Evolutionary conservation across 2,888 invertebrate genomes (phyloP), one percentile per base, ranked within the genome.

Genomic region (Ormyrus pomaceus): DNA sequence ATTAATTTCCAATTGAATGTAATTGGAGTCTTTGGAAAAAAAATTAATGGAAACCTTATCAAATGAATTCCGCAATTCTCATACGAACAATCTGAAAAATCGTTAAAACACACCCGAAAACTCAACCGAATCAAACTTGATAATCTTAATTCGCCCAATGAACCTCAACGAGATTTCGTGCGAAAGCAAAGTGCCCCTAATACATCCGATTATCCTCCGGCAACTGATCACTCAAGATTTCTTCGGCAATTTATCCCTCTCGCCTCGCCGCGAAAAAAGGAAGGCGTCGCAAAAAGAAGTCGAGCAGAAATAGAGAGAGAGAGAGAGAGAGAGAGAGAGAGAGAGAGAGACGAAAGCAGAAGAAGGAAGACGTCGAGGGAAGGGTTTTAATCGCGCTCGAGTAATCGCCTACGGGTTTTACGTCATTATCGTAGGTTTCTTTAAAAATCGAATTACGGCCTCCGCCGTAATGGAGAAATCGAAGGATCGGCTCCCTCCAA

Each of bases 371-470:
- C 46, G 56, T 50, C 46, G 13, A 46, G 59, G 5, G 10, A 55
- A 19, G 55, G 34, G 50, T 69, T 76, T 76, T 76, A 76, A 76
- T 76, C 66, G 58, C 66, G 68, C 61, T 51, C 9, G 45, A 69
- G 65, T 71, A 79, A 74, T 79, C 79, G 70, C 58, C 66, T 50
- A 62, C 64, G 66, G 61, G 59, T 76, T 80, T 72, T 66, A 80
- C 65, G 71, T 76, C 76, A 80, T 80, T 80, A 80, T 61, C 72
- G 70, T 65, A 74, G 79, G 80, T 82, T 83, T 69, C 68, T 75
- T 77, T 84, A 84, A 84, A 85, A 77, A 81, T 81, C 76, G 55
- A 83, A 66, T 78, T 77, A 68, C 65, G 51, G 70, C 58, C 56
- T 70, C 65, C 48, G n/a, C 45, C 62, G 51, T 78, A 76, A 83